phyloP scores from a whole-genome alignment of 1,140 invertebrate species.

The Antheraea mylitta region DNA sequence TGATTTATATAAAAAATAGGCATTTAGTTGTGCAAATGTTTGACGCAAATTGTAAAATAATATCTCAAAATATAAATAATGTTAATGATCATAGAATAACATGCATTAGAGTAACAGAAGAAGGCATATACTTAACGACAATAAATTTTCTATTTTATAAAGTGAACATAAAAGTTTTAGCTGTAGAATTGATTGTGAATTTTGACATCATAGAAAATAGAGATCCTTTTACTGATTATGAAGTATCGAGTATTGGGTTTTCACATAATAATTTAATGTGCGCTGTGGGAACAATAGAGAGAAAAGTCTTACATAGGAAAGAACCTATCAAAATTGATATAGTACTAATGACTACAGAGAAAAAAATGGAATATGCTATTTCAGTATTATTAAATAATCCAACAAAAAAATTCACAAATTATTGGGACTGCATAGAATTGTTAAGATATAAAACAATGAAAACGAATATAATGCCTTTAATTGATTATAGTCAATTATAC shows the following conservation, averaged over 20 bases:
- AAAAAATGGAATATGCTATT: conserved; percentile 28
- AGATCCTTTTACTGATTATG: conserved; percentile 37
- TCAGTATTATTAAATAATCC: conserved; percentile 45
- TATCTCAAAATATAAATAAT: conserved; percentile 43
- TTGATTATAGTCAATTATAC: conserved; percentile 45
- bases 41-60: conserved; percentile 39
- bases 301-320: conserved; percentile 47
- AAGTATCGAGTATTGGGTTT: conserved; percentile 41
- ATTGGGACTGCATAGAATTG: conserved; percentile 58
- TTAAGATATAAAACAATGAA: conserved; percentile 51
- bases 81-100: conserved; percentile 60
- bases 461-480: conserved; percentile 43
- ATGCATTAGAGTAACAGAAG: conserved; percentile 28
- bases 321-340: conserved; percentile 39
- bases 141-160: conserved; percentile 50
- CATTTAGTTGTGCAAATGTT: conserved; percentile 54
- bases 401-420: conserved; percentile 43
- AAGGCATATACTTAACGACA: conserved; percentile 42
- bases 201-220: conserved; percentile 37
- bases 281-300: conserved; percentile 37
- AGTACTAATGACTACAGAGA: conserved; percentile 32
- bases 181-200: conserved; percentile 29
- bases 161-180: conserved; percentile 29
- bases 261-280: conserved; percentile 43
- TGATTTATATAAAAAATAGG: conserved; percentile 56